Conservation (phyloP, 1,140 invertebrate species). For the Ostrea edulis region DNA sequence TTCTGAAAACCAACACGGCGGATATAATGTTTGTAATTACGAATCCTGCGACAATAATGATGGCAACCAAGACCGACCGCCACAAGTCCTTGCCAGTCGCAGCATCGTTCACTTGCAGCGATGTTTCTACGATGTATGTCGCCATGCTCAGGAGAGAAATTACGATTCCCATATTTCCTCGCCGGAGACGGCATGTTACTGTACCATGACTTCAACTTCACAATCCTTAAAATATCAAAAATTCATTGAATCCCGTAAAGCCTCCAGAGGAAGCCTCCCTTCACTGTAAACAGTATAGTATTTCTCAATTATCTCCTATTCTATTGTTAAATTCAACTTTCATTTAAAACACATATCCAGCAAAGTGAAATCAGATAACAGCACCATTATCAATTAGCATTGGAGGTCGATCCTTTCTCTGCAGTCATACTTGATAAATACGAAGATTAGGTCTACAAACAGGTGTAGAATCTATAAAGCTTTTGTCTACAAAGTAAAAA, state of each 20-base stretch:
- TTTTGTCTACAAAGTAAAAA: background rate
- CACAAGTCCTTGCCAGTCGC: background rate
- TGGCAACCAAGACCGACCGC: slow-evolving; percentile 16
- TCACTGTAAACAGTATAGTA: background rate
- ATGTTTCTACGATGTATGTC: slow-evolving; percentile 44
- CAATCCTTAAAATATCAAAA: slow-evolving; percentile 12
- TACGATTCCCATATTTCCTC: slow-evolving; percentile 44
- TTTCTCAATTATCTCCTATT: slow-evolving; percentile 19
- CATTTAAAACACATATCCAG: slow-evolving; percentile 37
- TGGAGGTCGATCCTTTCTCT: background rate
- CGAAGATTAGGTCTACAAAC: slow-evolving; percentile 21
- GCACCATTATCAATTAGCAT: background rate
- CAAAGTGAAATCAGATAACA: slow-evolving; percentile 35
- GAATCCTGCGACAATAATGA: slow-evolving; percentile 37
- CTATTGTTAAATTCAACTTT: slow-evolving; percentile 26
- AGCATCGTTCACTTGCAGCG: slow-evolving; percentile 41
- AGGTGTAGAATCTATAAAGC: slow-evolving; percentile 9
- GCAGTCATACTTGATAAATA: slow-evolving; percentile 29
- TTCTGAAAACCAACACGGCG: slow-evolving; percentile 49
- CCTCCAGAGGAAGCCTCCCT: background rate
- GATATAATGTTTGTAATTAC: slow-evolving; percentile 51
- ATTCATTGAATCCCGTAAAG: slow-evolving; percentile 6
- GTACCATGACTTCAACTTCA: background rate
- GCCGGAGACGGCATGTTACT: slow-evolving; percentile 2
- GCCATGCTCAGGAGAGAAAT: slow-evolving; percentile 48